Evolutionary conservation across 2,797 vertebrate genomes (phyloP).

Genomic region (Morus bassanus): DNA sequence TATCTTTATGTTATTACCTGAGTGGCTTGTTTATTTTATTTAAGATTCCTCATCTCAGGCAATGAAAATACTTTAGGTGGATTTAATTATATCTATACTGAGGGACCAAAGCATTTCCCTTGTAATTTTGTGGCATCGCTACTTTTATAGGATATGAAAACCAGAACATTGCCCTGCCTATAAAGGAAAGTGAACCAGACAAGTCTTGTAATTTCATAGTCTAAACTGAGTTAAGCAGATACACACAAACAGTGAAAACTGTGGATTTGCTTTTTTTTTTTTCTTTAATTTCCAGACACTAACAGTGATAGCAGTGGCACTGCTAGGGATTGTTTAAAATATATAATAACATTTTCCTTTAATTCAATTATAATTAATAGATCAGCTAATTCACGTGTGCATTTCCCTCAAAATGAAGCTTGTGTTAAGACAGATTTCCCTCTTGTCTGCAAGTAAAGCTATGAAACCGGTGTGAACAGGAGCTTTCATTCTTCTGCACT

Average conservation of each 20-base stretch:
- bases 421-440: neutral
- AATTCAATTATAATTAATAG: neutral
- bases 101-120: neutral
- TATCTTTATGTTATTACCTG: neutral
- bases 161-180: neutral
- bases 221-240: neutral
- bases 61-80: neutral
- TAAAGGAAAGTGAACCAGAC: conserved; percentile 40
- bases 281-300: neutral
- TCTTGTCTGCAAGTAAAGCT: neutral
- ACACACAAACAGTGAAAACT: neutral
- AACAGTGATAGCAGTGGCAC: neutral
- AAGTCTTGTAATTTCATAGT: conserved; percentile 29
- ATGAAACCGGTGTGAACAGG: neutral
- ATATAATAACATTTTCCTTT: neutral
- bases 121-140: conserved; percentile 26
- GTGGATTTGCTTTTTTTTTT: neutral
- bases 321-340: neutral
- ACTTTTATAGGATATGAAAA: conserved; percentile 46
- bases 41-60: neutral
- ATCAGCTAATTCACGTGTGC: neutral
- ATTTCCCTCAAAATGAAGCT: neutral
- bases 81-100: conserved; percentile 25
- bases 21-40: neutral
- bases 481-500: neutral